Evolutionary conservation across 2,888 invertebrate species (phyloP), one percentile per base, ranked within the genome.

Genomic region (Macrophya alboannulata): DNA sequence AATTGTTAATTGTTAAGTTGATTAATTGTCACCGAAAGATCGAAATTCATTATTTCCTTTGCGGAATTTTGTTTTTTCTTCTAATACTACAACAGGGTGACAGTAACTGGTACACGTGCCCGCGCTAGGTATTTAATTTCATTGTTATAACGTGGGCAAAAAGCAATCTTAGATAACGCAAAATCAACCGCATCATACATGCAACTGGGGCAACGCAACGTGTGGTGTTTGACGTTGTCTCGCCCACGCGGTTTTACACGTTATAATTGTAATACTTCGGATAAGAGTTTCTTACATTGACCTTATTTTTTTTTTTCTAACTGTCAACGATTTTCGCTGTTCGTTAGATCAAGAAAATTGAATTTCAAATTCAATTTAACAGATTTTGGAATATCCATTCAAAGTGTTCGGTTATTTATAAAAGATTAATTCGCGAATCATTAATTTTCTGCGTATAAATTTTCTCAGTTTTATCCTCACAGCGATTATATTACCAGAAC

Each of bases 121-220:
- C 79, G 77, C 72, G 65, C 48, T 82, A 59, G 83, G 77, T 79
- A 83, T 59, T 31, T 62, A 8, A 9, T 10, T 21, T 62, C 4
- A 62, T 74, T 45, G 45, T 45, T 45, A 25, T 15, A 40, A 21
- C n/a, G 62, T 81, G 62, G 51, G 43, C 51, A 43, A 43, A 62
- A 84, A 84, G 84, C 87, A 88, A 88, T 88, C 86, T 86, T 71
- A 85, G 90, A 89, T 89, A 88, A 89, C 86, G 79, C 85, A 84
- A 55, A 72, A 72, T 87, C 85, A 87, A 86, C 68, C 85, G 85
- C 85, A 88, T 88, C 84, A 74, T 25, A 21, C 85, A 89, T 87
- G 88, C 85, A 89, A 88, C 85, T 89, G 85, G 89, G 88, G 86
- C 87, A 87, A 71, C 62, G 59, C 40, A 43, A 65, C 48, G 21